These are phyloP conservation scores for Galbula dea DNA, from an alignment of 2,113 vertebrate species.

Conservation along the genomic window DNA sequence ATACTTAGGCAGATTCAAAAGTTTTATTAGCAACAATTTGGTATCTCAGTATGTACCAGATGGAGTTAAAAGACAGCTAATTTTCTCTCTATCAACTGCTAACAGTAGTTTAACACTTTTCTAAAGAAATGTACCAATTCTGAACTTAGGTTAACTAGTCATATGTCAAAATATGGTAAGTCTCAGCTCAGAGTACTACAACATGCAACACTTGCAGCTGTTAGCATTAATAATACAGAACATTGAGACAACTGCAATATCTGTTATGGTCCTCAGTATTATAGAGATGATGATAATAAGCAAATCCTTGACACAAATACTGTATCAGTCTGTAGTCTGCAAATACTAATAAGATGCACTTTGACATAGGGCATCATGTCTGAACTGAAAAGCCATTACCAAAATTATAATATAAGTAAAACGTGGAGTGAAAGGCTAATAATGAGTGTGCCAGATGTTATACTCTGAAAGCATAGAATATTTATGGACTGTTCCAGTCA, in stretches of 20 bases:
- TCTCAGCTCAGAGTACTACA: conserved; percentile 1
- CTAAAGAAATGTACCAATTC: background rate
- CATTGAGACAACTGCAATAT: background rate
- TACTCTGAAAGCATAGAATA: background rate
- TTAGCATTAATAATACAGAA: conserved; percentile 51
- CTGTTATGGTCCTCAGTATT: background rate
- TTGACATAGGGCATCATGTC: background rate
- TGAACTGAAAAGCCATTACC: background rate
- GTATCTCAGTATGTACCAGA: background rate
- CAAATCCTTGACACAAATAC: conserved; percentile 34
- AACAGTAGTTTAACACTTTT: background rate
- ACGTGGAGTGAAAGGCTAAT: background rate
- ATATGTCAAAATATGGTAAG: conserved; percentile 2
- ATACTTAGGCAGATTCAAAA: background rate
- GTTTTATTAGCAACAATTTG: background rate
- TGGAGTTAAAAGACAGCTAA: background rate
- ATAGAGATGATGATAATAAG: conserved; percentile 10
- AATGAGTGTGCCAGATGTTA: background rate
- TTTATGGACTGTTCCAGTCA: background rate
- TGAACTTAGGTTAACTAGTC: conserved; percentile 6
- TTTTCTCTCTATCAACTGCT: background rate
- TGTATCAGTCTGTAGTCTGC: background rate
- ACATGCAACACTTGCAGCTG: conserved; percentile 23
- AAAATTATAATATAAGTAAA: conserved; percentile 18
- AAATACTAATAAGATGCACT: conserved; percentile 26